These are phyloP conservation scores for Myotis daubentonii DNA, from an alignment of 2,797 vertebrate species.

Conservation along the genomic window DNA sequence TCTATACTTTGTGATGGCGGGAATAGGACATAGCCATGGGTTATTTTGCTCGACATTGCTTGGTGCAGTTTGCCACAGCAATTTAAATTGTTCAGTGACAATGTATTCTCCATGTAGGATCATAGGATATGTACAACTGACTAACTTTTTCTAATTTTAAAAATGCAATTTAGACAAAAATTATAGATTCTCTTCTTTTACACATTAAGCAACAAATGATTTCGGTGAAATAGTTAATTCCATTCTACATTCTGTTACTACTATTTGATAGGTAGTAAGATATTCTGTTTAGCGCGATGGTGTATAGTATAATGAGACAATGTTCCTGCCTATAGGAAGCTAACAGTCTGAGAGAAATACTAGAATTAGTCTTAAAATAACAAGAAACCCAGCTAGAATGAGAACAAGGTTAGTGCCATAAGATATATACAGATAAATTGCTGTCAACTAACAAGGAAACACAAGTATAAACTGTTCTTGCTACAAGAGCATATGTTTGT, in stretches of 20 bases:
- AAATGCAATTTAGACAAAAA: neutral
- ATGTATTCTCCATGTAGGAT: neutral
- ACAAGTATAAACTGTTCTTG: neutral
- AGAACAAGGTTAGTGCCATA: neutral
- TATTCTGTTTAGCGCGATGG: neutral
- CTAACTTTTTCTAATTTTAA: neutral
- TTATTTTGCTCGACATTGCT: neutral
- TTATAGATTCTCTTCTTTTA: neutral
- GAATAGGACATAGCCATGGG: fast-evolving
- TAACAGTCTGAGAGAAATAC: neutral
- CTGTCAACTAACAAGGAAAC: neutral
- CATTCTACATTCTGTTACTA: neutral
- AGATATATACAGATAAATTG: neutral
- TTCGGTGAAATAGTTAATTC: neutral
- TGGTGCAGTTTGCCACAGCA: neutral
- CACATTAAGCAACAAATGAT: neutral
- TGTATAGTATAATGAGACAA: neutral
- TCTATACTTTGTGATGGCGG: neutral
- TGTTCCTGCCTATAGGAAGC: neutral
- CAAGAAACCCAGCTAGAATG: neutral
- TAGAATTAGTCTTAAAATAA: neutral
- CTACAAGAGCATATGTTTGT: neutral
- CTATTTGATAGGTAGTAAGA: neutral
- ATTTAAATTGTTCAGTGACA: neutral
- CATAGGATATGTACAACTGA: neutral